Evolutionary conservation across 2,113 vertebrate species (phyloP).

Genomic region (Scomber japonicus): DNA sequence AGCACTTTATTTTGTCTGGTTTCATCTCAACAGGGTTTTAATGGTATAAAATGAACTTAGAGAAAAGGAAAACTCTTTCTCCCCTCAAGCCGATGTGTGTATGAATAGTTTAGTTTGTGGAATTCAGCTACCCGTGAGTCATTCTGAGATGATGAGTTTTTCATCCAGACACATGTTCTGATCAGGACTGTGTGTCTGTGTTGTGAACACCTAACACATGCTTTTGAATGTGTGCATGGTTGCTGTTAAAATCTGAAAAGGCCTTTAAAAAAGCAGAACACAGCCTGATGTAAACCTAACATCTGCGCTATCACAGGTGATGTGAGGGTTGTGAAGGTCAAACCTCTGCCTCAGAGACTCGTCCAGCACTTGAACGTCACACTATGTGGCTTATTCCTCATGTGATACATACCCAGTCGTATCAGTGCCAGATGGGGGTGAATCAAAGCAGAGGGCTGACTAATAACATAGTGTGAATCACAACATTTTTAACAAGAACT

Average conservation of each 20-base stretch:
- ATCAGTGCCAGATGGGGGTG: conserved; percentile 72
- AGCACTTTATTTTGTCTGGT: conserved; percentile 70
- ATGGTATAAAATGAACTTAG: conserved; percentile 47
- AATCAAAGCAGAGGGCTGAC: conserved; percentile 75
- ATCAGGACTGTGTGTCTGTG: conserved; percentile 34
- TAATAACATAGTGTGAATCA: conserved; percentile 79
- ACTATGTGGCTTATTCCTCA: conserved; percentile 53
- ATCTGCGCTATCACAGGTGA: conserved; percentile 34
- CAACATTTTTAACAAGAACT: conserved; percentile 36
- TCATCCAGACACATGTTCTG: conserved; percentile 48
- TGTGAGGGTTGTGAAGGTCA: conserved; percentile 50
- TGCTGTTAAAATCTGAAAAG: conserved; percentile 51
- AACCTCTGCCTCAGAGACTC: conserved; percentile 7
- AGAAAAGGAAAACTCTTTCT: conserved; percentile 30
- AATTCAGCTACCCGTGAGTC: conserved; percentile 66
- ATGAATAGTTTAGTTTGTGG: conserved; percentile 53
- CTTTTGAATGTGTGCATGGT: conserved; percentile 41
- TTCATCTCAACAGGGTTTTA: conserved; percentile 53
- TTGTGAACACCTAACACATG: conserved; percentile 32
- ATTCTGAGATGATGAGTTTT: conserved; percentile 60
- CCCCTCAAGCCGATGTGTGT: conserved; percentile 11
- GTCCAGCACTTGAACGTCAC: conserved; percentile 37
- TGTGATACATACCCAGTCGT: conserved; percentile 55
- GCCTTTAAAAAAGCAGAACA: conserved; percentile 54
- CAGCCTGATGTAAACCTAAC: conserved; percentile 45